Percentiles rank a stretch among this genome's conserved stretches.
Evolutionary conservation across 2,797 vertebrate species (phyloP).

Genomic region (Takifugu rubripes): DNA sequence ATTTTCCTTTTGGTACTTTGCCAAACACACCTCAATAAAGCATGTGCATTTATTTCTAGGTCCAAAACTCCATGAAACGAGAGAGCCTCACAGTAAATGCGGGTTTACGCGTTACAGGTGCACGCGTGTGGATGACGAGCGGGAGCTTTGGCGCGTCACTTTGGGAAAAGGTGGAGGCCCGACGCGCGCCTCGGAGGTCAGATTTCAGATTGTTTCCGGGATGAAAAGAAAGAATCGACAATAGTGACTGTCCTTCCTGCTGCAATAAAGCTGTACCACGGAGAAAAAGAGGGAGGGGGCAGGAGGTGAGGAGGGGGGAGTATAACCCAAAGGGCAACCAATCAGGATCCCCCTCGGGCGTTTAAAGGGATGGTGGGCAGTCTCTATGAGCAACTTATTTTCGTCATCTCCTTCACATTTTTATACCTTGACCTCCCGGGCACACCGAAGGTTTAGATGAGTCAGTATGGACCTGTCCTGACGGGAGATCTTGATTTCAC

Average conservation of each 20-base stretch:
- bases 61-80: no score
- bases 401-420: constrained; percentile 25
- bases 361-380: constrained; percentile 73
- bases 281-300: not conserved
- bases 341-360: constrained; percentile 66
- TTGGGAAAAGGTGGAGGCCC: not conserved
- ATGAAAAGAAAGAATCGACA: constrained; percentile 23
- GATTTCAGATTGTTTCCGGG: constrained; percentile 43
- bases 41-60: no score
- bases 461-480: constrained; percentile 41
- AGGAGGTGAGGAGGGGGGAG: not conserved
- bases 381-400: constrained; percentile 52
- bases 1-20: no score
- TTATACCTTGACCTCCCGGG: constrained; percentile 24
- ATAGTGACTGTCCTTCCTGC: constrained; percentile 7
- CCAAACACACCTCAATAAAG: no score
- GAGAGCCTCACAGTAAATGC: no score
- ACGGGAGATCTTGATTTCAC: constrained; percentile 5
- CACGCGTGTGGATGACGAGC: constrained; percentile 40
- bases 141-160: constrained; percentile 72
- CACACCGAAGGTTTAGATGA: constrained; percentile 1
- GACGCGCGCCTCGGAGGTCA: constrained; percentile 43
- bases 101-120: constrained; percentile 17
- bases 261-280: not conserved
- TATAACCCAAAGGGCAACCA: constrained; percentile 66